Percentiles rank a stretch among this genome's conserved stretches.
Conservation (phyloP, 2,888 invertebrate species). For the Petrolisthes cinctipes region DNA sequence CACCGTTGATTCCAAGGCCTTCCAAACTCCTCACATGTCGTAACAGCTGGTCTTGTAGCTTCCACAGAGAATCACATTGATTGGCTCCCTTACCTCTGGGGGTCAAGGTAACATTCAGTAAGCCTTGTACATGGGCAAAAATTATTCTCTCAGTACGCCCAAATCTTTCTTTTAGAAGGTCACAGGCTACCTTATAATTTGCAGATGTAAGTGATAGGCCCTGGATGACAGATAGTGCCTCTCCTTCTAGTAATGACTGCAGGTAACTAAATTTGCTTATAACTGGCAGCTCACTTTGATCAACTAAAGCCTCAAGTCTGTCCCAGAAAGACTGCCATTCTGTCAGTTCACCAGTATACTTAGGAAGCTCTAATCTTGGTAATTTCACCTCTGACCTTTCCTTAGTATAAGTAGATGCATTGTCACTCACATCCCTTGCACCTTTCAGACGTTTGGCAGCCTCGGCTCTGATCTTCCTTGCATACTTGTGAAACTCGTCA, state of each 20-base stretch:
- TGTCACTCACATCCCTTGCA: neutral
- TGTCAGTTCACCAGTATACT: constrained; percentile 13
- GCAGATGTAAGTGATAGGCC: neutral
- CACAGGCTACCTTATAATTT: constrained; percentile 8
- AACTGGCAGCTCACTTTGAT: neutral
- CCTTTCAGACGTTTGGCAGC: neutral
- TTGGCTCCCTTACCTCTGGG: neutral
- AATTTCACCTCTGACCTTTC: constrained; percentile 8
- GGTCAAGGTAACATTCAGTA: neutral
- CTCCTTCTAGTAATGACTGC: constrained; percentile 17
- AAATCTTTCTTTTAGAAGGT: constrained; percentile 20
- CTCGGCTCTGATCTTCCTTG: neutral
- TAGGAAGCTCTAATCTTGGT: neutral
- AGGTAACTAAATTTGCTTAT: constrained; percentile 23
- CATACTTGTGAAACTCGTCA: neutral
- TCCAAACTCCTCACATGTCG: constrained; percentile 20
- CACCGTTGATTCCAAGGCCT: neutral
- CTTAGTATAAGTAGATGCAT: neutral
- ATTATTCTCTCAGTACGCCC: constrained; percentile 10
- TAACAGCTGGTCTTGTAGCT: neutral
- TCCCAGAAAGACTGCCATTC: constrained; percentile 26
- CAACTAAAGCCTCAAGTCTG: neutral
- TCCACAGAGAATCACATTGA: neutral
- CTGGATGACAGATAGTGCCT: neutral
- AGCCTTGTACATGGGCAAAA: constrained; percentile 5